A percentile compares a stretch with the other conserved stretches of the same genome.
These are phyloP conservation scores for Dorcus parallelipipedus DNA, from an alignment of 2,888 invertebrate species.

Conservation along the genomic window DNA sequence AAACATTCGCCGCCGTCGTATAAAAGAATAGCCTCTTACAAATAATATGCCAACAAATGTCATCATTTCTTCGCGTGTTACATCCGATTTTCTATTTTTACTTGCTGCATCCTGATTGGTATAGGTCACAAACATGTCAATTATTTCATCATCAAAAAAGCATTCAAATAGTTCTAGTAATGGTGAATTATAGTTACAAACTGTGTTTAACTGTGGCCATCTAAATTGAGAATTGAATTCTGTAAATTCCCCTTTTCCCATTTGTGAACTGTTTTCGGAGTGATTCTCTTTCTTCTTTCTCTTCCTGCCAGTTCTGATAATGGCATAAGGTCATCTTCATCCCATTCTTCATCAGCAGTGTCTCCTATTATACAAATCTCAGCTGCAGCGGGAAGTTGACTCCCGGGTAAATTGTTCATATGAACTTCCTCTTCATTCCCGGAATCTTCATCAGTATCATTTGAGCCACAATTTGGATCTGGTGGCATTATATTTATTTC, in stretches of 20 bases:
- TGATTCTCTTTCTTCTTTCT: not conserved
- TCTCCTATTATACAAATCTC: slow-evolving; percentile 5
- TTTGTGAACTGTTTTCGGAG: not conserved
- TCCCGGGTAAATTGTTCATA: slow-evolving; percentile 17
- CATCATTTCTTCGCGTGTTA: slow-evolving; percentile 13
- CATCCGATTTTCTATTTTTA: slow-evolving; percentile 11
- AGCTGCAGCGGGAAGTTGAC: slow-evolving; percentile 15
- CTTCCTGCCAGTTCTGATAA: not conserved
- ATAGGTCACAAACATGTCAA: slow-evolving; percentile 17
- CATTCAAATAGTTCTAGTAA: slow-evolving; percentile 4
- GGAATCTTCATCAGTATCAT: slow-evolving; percentile 17
- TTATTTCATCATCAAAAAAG: slow-evolving; percentile 17
- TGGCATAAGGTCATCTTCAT: not conserved
- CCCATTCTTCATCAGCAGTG: not conserved
- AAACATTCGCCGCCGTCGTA: slow-evolving; percentile 30
- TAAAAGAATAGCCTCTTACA: slow-evolving; percentile 27
- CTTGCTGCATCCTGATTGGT: slow-evolving; percentile 19
- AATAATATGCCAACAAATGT: slow-evolving; percentile 26
- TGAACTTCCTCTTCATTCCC: slow-evolving; percentile 17
- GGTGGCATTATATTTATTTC: slow-evolving; percentile 12
- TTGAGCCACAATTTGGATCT: slow-evolving; percentile 12
- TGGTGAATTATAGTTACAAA: slow-evolving; percentile 1
- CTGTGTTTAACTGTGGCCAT: not conserved
- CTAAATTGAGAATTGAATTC: too few relatives aligned
- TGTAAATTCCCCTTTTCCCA: not conserved